Conservation (phyloP, 1,140 invertebrate genomes). For the Drosophila ananassae region DNA sequence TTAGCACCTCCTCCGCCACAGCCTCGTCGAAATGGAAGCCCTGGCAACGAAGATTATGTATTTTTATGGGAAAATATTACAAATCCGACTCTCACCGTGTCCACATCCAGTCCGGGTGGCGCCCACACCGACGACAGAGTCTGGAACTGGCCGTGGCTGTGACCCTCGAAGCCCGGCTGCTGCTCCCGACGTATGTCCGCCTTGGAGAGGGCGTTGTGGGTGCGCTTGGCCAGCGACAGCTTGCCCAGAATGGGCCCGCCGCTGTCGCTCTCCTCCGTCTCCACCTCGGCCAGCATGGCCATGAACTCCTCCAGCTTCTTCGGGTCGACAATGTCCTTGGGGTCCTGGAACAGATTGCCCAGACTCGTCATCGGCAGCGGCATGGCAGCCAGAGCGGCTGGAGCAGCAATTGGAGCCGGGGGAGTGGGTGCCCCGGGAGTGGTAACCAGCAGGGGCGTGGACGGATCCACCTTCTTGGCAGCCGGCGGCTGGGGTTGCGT, state of each 20-base stretch:
- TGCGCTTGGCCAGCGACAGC: constrained; percentile 86
- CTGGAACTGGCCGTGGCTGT: constrained; percentile 30
- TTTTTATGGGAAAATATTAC: not conserved
- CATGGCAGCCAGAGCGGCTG: constrained; percentile 8
- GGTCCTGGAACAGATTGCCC: constrained; percentile 77
- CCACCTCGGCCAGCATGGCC: constrained; percentile 85
- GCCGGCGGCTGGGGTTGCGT: constrained; percentile 57
- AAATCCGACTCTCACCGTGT: constrained; percentile 46
- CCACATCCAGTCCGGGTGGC: constrained; percentile 51
- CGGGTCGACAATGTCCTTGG: constrained; percentile 81
- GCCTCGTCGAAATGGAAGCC: constrained; percentile 70
- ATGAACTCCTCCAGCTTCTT: constrained; percentile 84
- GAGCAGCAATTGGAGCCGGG: constrained; percentile 1
- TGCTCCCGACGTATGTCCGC: constrained; percentile 76
- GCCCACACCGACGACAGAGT: constrained; percentile 72
- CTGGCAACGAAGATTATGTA: constrained; percentile 13
- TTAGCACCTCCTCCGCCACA: constrained; percentile 71
- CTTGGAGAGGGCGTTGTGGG: constrained; percentile 86
- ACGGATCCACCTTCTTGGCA: constrained; percentile 23
- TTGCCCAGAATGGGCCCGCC: constrained; percentile 86
- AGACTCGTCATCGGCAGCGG: constrained; percentile 63
- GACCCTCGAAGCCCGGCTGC: constrained; percentile 55
- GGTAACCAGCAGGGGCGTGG: not conserved
- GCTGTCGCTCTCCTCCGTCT: constrained; percentile 88
- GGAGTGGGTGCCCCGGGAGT: not conserved